Evolutionary conservation across 2,888 invertebrate genomes (phyloP), one percentile per base, ranked within the genome.

Genomic region (Drosophila robusta): DNA sequence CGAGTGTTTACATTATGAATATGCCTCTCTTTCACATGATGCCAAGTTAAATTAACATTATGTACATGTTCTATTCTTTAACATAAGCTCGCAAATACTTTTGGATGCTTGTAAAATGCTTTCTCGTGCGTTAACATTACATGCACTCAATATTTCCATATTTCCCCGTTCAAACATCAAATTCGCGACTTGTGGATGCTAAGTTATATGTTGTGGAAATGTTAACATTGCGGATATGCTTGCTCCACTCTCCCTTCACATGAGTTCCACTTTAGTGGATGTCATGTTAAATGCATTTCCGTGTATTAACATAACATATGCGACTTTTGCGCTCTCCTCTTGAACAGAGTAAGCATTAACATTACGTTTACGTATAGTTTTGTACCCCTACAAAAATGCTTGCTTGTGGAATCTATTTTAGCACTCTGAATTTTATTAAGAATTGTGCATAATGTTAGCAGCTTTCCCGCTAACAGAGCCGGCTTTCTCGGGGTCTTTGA

Each of bases 401-500:
- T 18, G 8, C 18, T 9, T 34, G 46, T 67, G 67, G 50, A 56
- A n/a, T 4, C 8, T n/a, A 66, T 57, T 34, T 7, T 14, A 24
- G n/a, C 39, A 11, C 16, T 12, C 18, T 12, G 29, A 38, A 29
- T 11, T 14, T 38, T 4, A 0, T 39, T 16, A 11, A 8, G 3
- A 9, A 14, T 9, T 42, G 12, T 66, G 34, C 44, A 29, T 39
- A 22, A n/a, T 18, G 14, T 42, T 42, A 44, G 22, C 24, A 32
- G 54, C n/a, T 14, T 7, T n/a, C n/a, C n/a, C n/a, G 29, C 45
- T 67, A 71, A 52, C 79, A 76, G 58, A 50, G 47, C 79, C 70
- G 79, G 75, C 75, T 56, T 78, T 50, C 42, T 24, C 24, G 26
- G 57, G 76, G 70, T 79, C 80, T 76, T 70, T 76, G 76, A 76